These are phyloP conservation scores for Alethe castanea DNA, from an alignment of 2,113 vertebrate genomes.

Conservation along the genomic window DNA sequence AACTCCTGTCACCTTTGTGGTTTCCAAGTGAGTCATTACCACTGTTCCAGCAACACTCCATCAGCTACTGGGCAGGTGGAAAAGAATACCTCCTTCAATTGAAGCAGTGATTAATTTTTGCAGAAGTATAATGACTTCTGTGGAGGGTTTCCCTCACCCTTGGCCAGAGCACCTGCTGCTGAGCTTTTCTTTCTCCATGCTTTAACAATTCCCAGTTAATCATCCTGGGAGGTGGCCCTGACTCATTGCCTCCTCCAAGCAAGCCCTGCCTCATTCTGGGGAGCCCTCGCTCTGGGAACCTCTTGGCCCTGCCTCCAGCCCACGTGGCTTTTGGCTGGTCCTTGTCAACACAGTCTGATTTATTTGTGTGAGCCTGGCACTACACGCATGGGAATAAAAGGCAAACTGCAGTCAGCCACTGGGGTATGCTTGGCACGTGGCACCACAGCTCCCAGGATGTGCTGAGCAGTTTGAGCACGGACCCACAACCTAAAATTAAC, in stretches of 20 bases:
- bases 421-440: neutral
- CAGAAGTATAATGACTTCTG: neutral
- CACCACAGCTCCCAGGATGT: fast-evolving
- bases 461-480: neutral
- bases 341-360: neutral
- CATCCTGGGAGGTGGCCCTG: neutral
- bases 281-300: neutral
- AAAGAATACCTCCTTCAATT: neutral
- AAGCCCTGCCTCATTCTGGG: neutral
- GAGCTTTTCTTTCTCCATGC: neutral
- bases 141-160: neutral
- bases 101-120: neutral
- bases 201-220: neutral
- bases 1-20: neutral
- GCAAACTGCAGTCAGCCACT: neutral
- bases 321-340: neutral
- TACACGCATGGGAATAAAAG: neutral
- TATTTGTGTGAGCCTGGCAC: neutral
- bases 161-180: neutral
- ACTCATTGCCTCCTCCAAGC: neutral
- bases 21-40: neutral
- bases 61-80: neutral
- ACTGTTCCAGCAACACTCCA: neutral
- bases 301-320: neutral
- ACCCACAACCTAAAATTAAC: neutral